phyloP scores from a whole-genome alignment of 2,113 vertebrate genomes.

The Lethenteron camtschaticum region DNA sequence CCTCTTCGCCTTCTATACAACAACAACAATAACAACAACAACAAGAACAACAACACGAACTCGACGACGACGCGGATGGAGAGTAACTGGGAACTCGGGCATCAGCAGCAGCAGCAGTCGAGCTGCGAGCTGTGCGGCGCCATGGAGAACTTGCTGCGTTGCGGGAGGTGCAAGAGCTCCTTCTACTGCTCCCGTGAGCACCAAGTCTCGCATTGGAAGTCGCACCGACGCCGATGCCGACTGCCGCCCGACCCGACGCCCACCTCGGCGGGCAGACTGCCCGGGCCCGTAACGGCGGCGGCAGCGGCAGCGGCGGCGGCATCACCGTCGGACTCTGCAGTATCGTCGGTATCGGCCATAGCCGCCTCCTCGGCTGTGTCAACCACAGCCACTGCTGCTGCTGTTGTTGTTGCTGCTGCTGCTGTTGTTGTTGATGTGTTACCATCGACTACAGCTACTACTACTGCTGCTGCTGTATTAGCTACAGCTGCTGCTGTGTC shows the following conservation, averaged over 20 bases:
- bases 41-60: no score
- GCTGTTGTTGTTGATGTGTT: no score
- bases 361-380: not conserved
- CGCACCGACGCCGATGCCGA: slow-evolving; percentile 54
- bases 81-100: no score
- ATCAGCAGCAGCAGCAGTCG: slow-evolving; percentile 27
- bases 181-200: slow-evolving; percentile 91
- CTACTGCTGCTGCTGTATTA: no score
- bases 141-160: slow-evolving; percentile 79
- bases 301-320: not conserved
- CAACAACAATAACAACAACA: no score
- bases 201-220: slow-evolving; percentile 81
- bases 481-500: no score
- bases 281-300: not conserved
- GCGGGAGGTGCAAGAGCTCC: slow-evolving; percentile 62
- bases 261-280: not conserved
- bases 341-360: not conserved
- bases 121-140: slow-evolving; percentile 79
- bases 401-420: no score
- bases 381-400: not conserved
- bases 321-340: not conserved
- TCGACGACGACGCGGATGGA: no score
- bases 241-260: not conserved
- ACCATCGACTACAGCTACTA: no score
- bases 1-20: no score